Conservation (phyloP, 2,888 invertebrate genomes). For the Synanthedon vespiformis region DNA sequence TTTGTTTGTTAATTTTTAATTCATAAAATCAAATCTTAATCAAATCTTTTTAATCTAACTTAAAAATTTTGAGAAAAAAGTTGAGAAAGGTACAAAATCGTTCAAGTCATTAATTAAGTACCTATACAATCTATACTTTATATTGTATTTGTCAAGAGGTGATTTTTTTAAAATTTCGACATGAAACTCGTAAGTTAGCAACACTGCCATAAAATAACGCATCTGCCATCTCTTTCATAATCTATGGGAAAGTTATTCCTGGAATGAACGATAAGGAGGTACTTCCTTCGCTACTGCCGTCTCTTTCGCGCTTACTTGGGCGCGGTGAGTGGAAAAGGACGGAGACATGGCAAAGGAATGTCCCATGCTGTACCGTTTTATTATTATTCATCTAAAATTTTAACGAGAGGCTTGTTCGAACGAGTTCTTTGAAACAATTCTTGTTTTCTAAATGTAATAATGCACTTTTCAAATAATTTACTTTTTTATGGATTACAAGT, state of each 20-base stretch:
- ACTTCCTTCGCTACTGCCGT: conserved; percentile 34
- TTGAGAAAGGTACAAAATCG: too few species aligned
- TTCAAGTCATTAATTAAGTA: too few species aligned
- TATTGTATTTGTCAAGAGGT: too few species aligned
- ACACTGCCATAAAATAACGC: conserved; percentile 6
- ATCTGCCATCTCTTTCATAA: conserved; percentile 34
- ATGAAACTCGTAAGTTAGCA: too few species aligned
- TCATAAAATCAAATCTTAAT: too few species aligned
- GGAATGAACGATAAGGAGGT: conserved; percentile 60
- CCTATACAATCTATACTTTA: too few species aligned
- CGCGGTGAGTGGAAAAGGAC: conserved; percentile 16
- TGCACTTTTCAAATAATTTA: background rate
- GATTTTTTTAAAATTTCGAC: too few species aligned
- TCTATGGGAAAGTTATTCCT: conserved; percentile 66
- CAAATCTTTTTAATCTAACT: too few species aligned
- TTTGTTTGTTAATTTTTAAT: too few species aligned
- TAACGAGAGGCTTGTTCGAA: background rate
- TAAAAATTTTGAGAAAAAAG: too few species aligned
- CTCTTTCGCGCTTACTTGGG: conserved; percentile 16
- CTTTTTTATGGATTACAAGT: background rate
- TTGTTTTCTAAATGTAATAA: background rate
- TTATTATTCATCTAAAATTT: conserved; percentile 37
- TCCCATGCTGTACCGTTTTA: conserved; percentile 45
- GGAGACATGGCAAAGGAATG: conserved; percentile 34
- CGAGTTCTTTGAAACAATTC: background rate